phyloP scores from a whole-genome alignment of 2,888 invertebrate genomes.

The Tiliacea aurago region DNA sequence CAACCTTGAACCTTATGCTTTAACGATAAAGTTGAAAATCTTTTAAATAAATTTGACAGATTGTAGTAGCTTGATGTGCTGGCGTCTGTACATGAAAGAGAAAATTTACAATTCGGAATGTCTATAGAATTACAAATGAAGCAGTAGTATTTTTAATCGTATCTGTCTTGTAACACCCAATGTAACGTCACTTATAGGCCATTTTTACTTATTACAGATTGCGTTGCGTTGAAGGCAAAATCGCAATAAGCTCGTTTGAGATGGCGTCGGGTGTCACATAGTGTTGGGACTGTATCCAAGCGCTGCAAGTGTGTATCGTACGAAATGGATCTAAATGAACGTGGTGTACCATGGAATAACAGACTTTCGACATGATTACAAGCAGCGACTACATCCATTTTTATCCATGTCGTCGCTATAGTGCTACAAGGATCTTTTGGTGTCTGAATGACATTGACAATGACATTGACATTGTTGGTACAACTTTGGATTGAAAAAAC shows the following conservation, averaged over 20 bases:
- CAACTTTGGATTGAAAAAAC: neutral
- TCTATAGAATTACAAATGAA: neutral
- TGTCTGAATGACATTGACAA: neutral
- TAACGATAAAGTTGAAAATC: too few relatives aligned
- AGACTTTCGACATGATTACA: neutral
- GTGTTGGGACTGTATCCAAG: conserved; percentile 19
- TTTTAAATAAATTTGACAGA: too few relatives aligned
- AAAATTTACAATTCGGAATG: conserved; percentile 40
- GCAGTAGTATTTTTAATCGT: neutral
- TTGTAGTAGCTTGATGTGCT: too few relatives aligned
- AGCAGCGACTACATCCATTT: neutral
- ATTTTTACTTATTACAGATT: neutral
- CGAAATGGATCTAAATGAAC: conserved; percentile 15
- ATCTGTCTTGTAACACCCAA: conserved; percentile 5
- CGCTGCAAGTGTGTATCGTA: conserved; percentile 1
- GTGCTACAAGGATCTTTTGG: neutral
- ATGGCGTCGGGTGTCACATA: neutral
- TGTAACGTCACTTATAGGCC: neutral
- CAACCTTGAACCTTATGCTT: too few relatives aligned
- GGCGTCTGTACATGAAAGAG: conserved; percentile 3
- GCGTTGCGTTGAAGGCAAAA: neutral
- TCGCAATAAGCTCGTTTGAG: neutral
- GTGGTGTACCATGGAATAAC: neutral
- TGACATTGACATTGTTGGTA: neutral
- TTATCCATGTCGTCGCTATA: conserved; percentile 15